Evolutionary conservation across 2,888 invertebrate species (phyloP).

Genomic region (Cheilosia urbana): DNA sequence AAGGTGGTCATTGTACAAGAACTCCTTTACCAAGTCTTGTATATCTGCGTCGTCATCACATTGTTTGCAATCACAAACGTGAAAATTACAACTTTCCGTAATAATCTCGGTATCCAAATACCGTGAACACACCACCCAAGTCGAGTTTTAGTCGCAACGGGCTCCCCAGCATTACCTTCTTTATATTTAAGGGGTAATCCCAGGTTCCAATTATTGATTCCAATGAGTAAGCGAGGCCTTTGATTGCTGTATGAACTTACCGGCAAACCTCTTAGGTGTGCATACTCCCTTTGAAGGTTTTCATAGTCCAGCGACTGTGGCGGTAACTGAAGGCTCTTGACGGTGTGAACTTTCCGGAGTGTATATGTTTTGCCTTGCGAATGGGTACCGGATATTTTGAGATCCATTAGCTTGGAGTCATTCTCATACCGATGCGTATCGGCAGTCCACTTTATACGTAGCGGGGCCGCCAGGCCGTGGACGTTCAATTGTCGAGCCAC

Average conservation of each 20-base stretch:
- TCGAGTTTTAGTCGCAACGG: constrained; percentile 13
- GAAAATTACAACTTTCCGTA: not conserved
- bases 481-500: constrained; percentile 13
- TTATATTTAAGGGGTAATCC: constrained; percentile 19
- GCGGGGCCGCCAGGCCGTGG: constrained; percentile 1
- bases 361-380: not conserved
- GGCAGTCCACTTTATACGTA: constrained; percentile 1
- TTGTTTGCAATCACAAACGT: constrained; percentile 17
- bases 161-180: constrained; percentile 5
- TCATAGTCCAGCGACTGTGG: no score
- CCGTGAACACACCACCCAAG: constrained; percentile 11
- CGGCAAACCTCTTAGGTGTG: no score
- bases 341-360: constrained; percentile 2
- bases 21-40: constrained; percentile 10
- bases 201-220: constrained; percentile 20
- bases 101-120: not conserved
- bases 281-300: no score
- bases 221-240: constrained; percentile 12
- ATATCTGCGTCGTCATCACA: not conserved
- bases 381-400: constrained; percentile 8
- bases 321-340: no score
- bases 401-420: constrained; percentile 17
- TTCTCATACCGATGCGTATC: constrained; percentile 1
- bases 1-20: constrained; percentile 1
- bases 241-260: not conserved